Evolutionary conservation across 2,797 vertebrate genomes (phyloP).

Genomic region (Prionace glauca): DNA sequence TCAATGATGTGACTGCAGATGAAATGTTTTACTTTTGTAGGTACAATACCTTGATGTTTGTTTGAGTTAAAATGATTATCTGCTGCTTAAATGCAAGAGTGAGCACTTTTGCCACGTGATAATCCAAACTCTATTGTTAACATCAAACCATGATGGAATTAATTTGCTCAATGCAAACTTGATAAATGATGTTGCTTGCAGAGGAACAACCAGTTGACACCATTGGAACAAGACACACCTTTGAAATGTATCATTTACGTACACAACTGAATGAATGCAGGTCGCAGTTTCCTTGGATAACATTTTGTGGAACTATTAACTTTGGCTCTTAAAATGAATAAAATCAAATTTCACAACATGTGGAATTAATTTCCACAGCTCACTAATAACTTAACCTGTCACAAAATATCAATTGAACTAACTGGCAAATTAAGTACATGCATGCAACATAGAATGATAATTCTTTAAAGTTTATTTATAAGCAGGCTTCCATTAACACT

Average conservation of each 20-base stretch:
- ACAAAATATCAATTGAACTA: not conserved
- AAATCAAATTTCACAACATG: not conserved
- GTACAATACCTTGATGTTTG: not conserved
- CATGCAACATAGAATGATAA: not conserved
- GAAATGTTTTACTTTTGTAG: not conserved
- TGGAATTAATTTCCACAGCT: not conserved
- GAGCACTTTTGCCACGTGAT: not conserved
- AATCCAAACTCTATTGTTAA: not conserved
- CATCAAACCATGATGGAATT: not conserved
- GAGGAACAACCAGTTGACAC: not conserved
- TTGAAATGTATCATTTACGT: not conserved
- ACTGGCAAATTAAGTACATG: not conserved
- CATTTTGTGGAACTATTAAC: not conserved
- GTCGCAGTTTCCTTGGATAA: not conserved
- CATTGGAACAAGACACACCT: not conserved
- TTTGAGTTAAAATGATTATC: not conserved
- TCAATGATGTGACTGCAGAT: not conserved
- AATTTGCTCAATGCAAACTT: not conserved
- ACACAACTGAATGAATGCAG: not conserved
- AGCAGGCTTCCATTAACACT: too few species aligned
- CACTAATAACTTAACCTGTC: not conserved
- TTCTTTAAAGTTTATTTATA: not conserved
- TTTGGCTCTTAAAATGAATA: not conserved
- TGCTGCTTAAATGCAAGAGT: not conserved
- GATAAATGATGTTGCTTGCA: not conserved